Conservation (phyloP, 2,888 invertebrate genomes). For the Epistrophe grossulariae region DNA sequence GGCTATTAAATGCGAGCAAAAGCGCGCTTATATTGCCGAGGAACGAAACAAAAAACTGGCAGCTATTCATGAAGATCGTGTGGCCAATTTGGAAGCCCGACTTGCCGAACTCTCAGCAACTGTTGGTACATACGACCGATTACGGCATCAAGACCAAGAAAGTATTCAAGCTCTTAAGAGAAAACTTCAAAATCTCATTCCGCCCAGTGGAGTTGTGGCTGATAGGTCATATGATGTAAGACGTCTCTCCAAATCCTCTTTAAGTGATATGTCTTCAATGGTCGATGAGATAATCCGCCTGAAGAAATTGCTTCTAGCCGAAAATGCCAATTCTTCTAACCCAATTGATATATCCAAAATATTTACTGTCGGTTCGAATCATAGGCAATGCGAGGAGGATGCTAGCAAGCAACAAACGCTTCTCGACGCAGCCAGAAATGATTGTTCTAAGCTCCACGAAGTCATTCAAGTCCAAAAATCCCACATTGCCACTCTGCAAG, state of each 20-base stretch:
- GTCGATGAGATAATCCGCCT: slow-evolving; percentile 88
- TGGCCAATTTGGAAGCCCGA: slow-evolving; percentile 89
- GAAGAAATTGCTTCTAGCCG: slow-evolving; percentile 86
- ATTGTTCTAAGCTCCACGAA: slow-evolving; percentile 78
- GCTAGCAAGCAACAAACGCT: slow-evolving; percentile 87
- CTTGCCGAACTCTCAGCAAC: slow-evolving; percentile 91
- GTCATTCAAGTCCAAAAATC: slow-evolving; percentile 84
- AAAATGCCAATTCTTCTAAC: slow-evolving; percentile 86
- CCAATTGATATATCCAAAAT: slow-evolving; percentile 87
- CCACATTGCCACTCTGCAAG: slow-evolving; percentile 88
- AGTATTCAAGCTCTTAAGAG: slow-evolving; percentile 87
- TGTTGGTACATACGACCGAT: slow-evolving; percentile 90
- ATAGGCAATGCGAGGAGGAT: slow-evolving; percentile 87
- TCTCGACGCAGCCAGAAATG: slow-evolving; percentile 86
- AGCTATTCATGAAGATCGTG: slow-evolving; percentile 90
- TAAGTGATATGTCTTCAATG: slow-evolving; percentile 85
- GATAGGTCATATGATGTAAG: slow-evolving; percentile 41
- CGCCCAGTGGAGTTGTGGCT: slow-evolving; percentile 56
- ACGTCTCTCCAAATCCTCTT: slow-evolving; percentile 32
- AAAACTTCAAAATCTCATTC: slow-evolving; percentile 80
- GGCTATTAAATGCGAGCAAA: slow-evolving; percentile 90
- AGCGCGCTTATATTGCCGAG: slow-evolving; percentile 89
- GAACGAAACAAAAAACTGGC: slow-evolving; percentile 88
- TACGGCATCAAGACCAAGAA: slow-evolving; percentile 89
- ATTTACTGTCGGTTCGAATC: slow-evolving; percentile 83